Conservation (phyloP, 2,888 invertebrate species). For the Scotopteryx bipunctaria region DNA sequence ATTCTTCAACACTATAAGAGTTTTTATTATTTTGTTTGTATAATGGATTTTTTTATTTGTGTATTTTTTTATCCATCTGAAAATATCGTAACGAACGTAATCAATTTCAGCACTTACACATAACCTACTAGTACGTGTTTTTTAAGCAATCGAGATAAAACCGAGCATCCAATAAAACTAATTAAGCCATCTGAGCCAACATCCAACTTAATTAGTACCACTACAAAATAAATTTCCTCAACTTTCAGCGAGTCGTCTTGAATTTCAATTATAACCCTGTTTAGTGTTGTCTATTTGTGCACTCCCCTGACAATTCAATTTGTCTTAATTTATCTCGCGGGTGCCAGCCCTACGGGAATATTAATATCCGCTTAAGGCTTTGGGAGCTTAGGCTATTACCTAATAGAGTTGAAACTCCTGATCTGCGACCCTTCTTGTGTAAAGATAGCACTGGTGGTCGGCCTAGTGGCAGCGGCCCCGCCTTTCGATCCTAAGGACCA, state of each 20-base stretch:
- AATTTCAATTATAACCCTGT: conserved; percentile 38
- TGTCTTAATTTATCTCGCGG: conserved; percentile 39
- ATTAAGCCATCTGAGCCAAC: conserved; percentile 10
- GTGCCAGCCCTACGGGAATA: conserved; percentile 34
- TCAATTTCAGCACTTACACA: no score
- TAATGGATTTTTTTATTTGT: no score
- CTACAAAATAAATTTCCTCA: conserved; percentile 33
- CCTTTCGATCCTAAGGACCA: no score
- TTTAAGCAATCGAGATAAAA: conserved; percentile 1
- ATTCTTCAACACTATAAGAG: no score
- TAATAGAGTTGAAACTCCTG: conserved; percentile 4
- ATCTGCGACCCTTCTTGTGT: no score
- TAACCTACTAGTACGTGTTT: no score
- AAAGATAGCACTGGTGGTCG: no score
- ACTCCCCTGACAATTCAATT: conserved; percentile 40
- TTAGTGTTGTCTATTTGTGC: conserved; percentile 37
- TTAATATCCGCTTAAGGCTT: conserved; percentile 29
- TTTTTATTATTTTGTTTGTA: no score
- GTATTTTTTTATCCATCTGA: no score
- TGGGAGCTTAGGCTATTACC: neutral
- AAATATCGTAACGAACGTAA: no score
- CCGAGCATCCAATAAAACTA: neutral
- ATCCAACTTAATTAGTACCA: conserved; percentile 20
- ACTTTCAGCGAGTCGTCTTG: conserved; percentile 33
- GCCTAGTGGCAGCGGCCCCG: no score